phyloP scores from a whole-genome alignment of 2,888 invertebrate species.

The Patella depressa region DNA sequence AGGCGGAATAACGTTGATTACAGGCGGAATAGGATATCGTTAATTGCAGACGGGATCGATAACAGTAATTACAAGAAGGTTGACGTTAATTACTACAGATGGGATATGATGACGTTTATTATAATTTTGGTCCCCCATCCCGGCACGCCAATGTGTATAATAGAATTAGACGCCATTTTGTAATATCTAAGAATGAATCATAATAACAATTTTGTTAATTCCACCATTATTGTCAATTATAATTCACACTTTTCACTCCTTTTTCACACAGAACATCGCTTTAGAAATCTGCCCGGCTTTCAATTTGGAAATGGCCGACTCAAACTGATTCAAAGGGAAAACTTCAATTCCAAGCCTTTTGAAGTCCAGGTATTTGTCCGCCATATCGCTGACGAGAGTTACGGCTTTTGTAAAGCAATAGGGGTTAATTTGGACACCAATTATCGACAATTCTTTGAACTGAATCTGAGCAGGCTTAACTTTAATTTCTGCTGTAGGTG shows the following conservation, averaged over 20 bases:
- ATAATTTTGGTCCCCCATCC: too few relatives aligned
- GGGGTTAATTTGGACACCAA: not conserved
- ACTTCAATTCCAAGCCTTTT: not conserved
- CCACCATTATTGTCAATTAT: too few relatives aligned
- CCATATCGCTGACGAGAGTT: not conserved
- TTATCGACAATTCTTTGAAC: not conserved
- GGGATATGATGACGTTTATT: too few relatives aligned
- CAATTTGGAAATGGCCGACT: not conserved
- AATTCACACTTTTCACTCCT: not conserved
- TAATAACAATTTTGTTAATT: too few relatives aligned
- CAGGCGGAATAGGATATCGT: too few relatives aligned
- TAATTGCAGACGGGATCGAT: too few relatives aligned
- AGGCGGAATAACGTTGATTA: too few relatives aligned
- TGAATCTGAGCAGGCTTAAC: not conserved
- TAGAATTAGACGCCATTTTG: too few relatives aligned
- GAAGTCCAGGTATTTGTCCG: not conserved
- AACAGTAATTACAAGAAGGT: too few relatives aligned
- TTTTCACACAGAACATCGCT: not conserved
- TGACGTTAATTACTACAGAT: too few relatives aligned
- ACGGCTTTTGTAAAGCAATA: not conserved
- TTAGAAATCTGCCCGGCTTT: not conserved
- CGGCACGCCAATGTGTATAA: too few relatives aligned
- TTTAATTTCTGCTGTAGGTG: not conserved
- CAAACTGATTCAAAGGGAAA: not conserved
- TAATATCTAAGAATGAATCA: too few relatives aligned